Evolutionary conservation across 2,888 invertebrate species (phyloP).

Genomic region (Spodoptera exigua): DNA sequence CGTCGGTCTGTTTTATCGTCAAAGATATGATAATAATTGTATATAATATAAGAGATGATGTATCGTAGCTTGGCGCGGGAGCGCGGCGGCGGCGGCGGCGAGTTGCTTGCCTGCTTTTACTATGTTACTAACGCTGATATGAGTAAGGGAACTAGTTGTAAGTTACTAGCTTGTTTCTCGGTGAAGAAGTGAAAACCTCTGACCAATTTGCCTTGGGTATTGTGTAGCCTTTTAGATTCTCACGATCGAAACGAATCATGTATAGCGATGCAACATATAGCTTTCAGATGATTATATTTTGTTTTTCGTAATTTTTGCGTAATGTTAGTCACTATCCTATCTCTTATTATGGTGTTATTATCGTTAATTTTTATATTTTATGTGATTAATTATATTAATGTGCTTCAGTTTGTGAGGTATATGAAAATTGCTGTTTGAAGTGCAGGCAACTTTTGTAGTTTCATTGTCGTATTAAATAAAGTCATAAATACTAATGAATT

Average conservation of each 20-base stretch:
- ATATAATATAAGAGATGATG: conserved; percentile 82
- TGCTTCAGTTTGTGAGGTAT: conserved; percentile 88
- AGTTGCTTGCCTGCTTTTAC: conserved; percentile 80
- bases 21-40: conserved; percentile 80
- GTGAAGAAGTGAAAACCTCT: conserved; percentile 84
- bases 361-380: conserved; percentile 84
- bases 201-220: conserved; percentile 89
- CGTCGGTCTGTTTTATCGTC: conserved; percentile 75
- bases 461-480: conserved; percentile 90
- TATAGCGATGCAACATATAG: conserved; percentile 84
- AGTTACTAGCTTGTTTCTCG: conserved; percentile 86
- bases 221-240: conserved; percentile 87
- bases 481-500: conserved; percentile 85
- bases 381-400: conserved; percentile 76
- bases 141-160: conserved; percentile 81
- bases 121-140: conserved; percentile 77
- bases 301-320: conserved; percentile 83
- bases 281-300: conserved; percentile 79
- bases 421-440: conserved; percentile 85
- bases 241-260: conserved; percentile 86
- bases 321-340: conserved; percentile 86
- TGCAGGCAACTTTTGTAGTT: conserved; percentile 90
- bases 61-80: conserved; percentile 74
- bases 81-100: conserved; percentile 70
- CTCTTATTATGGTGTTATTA: conserved; percentile 80